A percentile compares a stretch with the other conserved stretches of the same genome.
Conservation (phyloP, 1,140 invertebrate genomes). For the Atta texana region DNA sequence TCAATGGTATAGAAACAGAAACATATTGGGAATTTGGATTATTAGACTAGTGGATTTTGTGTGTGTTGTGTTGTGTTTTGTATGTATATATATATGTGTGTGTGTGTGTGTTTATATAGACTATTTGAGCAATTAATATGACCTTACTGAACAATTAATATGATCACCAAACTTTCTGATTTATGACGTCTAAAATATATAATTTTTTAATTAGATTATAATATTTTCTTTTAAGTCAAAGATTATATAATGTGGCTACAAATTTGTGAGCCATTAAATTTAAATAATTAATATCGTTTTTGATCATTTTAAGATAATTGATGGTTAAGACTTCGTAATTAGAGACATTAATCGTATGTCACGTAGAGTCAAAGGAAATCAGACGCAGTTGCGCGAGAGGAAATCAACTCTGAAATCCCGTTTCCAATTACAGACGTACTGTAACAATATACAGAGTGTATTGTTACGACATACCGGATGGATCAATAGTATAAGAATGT, state of each 20-base stretch:
- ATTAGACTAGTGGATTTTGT: too few relatives aligned
- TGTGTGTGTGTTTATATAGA: too few relatives aligned
- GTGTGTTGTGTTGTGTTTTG: too few relatives aligned
- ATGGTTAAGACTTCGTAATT: slow-evolving; percentile 11
- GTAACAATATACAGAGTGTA: slow-evolving; percentile 31
- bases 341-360: slow-evolving; percentile 38
- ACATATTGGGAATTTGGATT: slow-evolving; percentile 3
- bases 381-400: slow-evolving; percentile 15
- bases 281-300: not conserved
- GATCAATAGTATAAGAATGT: slow-evolving; percentile 25
- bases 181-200: too few relatives aligned
- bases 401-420: slow-evolving; percentile 40
- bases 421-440: slow-evolving; percentile 25
- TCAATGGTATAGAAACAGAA: not conserved
- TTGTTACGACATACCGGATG: slow-evolving; percentile 23
- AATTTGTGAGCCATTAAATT: not conserved
- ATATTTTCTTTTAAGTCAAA: not conserved
- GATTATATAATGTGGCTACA: not conserved
- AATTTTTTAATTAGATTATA: not conserved
- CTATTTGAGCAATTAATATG: too few relatives aligned
- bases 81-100: too few relatives aligned
- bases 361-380: slow-evolving; percentile 46
- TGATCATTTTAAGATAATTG: not conserved
- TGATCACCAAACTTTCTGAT: not conserved
- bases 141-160: too few relatives aligned